These are phyloP conservation scores for Silvanus unidentatus DNA, from an alignment of 2,888 invertebrate genomes.

Conservation along the genomic window DNA sequence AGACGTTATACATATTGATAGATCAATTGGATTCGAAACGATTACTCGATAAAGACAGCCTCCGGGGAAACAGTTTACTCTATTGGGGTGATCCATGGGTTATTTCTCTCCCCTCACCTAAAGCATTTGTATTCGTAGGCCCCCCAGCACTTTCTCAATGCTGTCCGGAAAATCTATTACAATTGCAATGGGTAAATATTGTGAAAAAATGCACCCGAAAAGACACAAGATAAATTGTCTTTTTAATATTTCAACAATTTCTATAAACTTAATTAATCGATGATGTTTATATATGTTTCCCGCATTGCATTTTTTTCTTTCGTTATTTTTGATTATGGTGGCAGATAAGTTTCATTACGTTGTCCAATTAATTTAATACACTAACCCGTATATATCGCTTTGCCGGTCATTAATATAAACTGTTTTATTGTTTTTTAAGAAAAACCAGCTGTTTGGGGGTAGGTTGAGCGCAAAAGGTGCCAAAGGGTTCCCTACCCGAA, in stretches of 20 bases:
- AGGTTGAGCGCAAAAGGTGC: too few relatives aligned
- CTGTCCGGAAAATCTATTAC: constrained; percentile 35
- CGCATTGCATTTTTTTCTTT: constrained; percentile 19
- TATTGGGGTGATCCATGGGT: constrained; percentile 38
- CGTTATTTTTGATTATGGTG: constrained; percentile 18
- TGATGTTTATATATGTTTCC: constrained; percentile 11
- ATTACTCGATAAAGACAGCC: constrained; percentile 45
- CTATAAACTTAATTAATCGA: too few relatives aligned
- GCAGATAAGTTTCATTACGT: constrained; percentile 13
- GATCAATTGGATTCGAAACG: constrained; percentile 47
- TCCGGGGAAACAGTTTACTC: constrained; percentile 30
- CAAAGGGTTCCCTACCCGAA: background rate
- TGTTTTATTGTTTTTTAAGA: too few relatives aligned
- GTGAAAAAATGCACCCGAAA: constrained; percentile 7
- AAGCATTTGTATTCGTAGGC: constrained; percentile 34
- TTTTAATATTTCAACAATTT: too few relatives aligned
- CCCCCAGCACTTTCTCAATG: too few relatives aligned
- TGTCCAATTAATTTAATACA: background rate
- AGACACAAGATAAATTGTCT: too few relatives aligned
- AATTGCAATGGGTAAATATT: constrained; percentile 29
- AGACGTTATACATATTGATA: constrained; percentile 48
- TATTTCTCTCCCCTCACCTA: constrained; percentile 30
- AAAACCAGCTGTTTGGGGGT: too few relatives aligned
- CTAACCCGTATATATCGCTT: background rate
- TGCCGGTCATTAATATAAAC: background rate